Evolutionary conservation across 2,888 invertebrate genomes (phyloP).

Genomic region (Junonia oenone): DNA sequence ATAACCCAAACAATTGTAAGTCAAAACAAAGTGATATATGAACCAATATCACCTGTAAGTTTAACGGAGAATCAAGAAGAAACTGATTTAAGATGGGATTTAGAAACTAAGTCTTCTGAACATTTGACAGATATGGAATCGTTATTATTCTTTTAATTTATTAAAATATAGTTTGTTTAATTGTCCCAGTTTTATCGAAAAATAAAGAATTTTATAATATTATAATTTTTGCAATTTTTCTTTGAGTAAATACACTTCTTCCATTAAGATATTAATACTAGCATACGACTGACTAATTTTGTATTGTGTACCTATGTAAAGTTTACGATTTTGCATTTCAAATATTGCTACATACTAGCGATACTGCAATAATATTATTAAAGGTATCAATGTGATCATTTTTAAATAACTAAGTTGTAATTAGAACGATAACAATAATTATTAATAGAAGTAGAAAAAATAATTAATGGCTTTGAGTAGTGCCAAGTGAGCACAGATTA

Average conservation of each 20-base stretch:
- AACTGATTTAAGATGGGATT: constrained; percentile 3
- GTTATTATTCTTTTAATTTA: not conserved
- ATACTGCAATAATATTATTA: too few species aligned
- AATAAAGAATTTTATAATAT: not conserved
- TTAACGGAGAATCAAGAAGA: constrained; percentile 28
- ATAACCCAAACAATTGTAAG: constrained; percentile 5
- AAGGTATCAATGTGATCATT: not conserved
- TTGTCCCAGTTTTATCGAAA: not conserved
- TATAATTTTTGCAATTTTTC: too few species aligned
- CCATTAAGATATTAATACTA: too few species aligned
- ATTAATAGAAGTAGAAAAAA: too few species aligned
- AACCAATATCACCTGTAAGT: constrained; percentile 55
- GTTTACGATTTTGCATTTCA: too few species aligned
- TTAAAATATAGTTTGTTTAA: not conserved
- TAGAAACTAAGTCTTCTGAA: not conserved
- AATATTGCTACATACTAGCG: too few species aligned
- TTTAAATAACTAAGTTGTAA: not conserved
- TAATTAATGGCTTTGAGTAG: too few species aligned
- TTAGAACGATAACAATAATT: too few species aligned
- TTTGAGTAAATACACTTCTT: too few species aligned
- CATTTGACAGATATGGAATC: not conserved
- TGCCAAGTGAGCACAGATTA: too few species aligned
- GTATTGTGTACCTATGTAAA: too few species aligned
- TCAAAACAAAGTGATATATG: constrained; percentile 38
- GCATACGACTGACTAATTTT: too few species aligned